Conservation (phyloP, 2,888 invertebrate genomes). For the Scelioninae gen. 2 region DNA sequence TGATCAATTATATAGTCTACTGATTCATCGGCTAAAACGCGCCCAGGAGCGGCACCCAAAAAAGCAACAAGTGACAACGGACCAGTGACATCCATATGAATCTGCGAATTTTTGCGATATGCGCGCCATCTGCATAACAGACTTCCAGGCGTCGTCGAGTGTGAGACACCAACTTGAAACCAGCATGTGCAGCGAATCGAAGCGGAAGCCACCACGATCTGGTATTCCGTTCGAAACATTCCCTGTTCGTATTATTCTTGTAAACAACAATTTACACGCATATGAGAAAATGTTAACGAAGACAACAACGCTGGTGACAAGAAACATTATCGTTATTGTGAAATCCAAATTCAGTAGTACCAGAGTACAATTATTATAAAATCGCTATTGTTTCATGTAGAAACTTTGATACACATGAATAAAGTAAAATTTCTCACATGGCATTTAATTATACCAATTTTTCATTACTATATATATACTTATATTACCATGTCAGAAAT, state of each 20-base stretch:
- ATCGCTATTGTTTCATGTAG: too few species aligned
- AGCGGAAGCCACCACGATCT: slow-evolving; percentile 2
- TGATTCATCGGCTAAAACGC: slow-evolving; percentile 79
- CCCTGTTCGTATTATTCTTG: slow-evolving; percentile 50
- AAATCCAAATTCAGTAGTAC: too few species aligned
- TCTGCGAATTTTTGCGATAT: background rate
- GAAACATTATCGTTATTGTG: background rate
- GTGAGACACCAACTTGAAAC: slow-evolving; percentile 26
- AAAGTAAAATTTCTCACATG: background rate
- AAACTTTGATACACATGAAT: background rate
- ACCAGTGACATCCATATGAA: slow-evolving; percentile 68
- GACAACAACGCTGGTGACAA: background rate
- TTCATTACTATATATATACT: background rate
- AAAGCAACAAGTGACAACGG: slow-evolving; percentile 66
- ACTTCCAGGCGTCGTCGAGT: slow-evolving; percentile 5
- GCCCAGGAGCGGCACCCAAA: slow-evolving; percentile 73
- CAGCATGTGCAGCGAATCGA: slow-evolving; percentile 38
- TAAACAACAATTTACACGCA: slow-evolving; percentile 21
- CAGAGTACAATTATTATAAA: too few species aligned
- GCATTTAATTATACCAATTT: background rate
- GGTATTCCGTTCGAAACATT: slow-evolving; percentile 47
- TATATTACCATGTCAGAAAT: background rate
- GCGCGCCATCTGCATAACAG: background rate
- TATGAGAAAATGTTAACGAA: slow-evolving; percentile 5
- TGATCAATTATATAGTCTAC: slow-evolving; percentile 80